These are phyloP conservation scores for Habroteleia sp. DNA, from an alignment of 2,888 invertebrate species.

Conservation along the genomic window DNA sequence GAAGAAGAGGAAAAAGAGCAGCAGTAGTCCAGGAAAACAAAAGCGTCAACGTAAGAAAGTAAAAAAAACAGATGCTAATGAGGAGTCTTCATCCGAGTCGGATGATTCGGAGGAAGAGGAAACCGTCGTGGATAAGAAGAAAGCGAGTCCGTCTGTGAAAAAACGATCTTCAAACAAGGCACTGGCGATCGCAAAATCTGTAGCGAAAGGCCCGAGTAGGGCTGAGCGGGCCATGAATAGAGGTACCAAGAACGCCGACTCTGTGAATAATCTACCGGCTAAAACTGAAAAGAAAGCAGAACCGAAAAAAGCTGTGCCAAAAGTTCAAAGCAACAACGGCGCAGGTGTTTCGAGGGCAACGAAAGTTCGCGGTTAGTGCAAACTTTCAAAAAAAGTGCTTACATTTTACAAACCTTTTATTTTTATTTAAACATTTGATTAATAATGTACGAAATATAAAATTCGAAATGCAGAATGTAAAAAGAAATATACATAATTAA, in stretches of 20 bases:
- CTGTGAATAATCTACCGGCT: constrained; percentile 50
- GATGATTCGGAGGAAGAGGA: constrained; percentile 69
- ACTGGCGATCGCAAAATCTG: constrained; percentile 74
- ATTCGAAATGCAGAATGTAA: too few species aligned
- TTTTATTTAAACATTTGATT: neutral
- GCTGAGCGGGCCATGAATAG: constrained; percentile 78
- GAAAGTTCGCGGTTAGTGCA: constrained; percentile 48
- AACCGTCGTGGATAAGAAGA: constrained; percentile 54
- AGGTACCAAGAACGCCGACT: constrained; percentile 66
- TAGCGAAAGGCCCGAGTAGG: constrained; percentile 77
- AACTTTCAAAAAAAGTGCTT: too few species aligned
- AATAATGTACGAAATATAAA: too few species aligned
- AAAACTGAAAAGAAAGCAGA: constrained; percentile 52
- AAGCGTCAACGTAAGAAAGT: constrained; percentile 76
- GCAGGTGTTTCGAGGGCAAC: constrained; percentile 37
- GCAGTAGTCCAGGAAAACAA: constrained; percentile 82
- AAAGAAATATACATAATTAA: too few species aligned
- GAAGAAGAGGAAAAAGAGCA: constrained; percentile 82
- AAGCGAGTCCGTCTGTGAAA: constrained; percentile 69
- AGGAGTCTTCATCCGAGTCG: constrained; percentile 68
- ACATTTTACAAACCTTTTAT: neutral
- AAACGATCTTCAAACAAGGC: constrained; percentile 71
- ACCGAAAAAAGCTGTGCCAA: constrained; percentile 67
- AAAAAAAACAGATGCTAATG: constrained; percentile 67
- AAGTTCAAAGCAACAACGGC: constrained; percentile 39